These are phyloP conservation scores for Melitaea cinxia DNA, from an alignment of 1,140 invertebrate species.

Conservation along the genomic window DNA sequence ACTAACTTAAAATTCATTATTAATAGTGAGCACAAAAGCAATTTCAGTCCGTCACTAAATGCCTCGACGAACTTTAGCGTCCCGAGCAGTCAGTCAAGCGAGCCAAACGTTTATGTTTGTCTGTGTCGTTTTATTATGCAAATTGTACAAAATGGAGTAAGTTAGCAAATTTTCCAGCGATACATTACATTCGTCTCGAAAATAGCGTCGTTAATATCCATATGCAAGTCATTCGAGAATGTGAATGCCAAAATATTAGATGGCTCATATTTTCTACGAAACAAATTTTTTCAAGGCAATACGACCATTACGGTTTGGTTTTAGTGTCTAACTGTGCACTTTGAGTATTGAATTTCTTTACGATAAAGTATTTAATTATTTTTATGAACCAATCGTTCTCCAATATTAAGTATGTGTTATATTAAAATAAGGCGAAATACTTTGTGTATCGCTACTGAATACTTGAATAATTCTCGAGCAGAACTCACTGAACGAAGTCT, in stretches of 20 bases:
- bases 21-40: background rate
- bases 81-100: conserved; percentile 15
- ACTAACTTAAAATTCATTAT: background rate
- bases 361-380: too few species aligned
- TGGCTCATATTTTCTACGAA: background rate
- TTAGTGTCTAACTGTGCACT: too few species aligned
- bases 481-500: background rate
- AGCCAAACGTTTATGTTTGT: conserved; percentile 23
- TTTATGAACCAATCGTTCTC: too few species aligned
- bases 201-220: conserved; percentile 17
- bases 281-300: background rate
- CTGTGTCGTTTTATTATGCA: conserved; percentile 27
- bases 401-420: too few species aligned
- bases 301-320: too few species aligned
- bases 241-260: conserved; percentile 10
- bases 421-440: too few species aligned
- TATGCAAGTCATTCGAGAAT: background rate
- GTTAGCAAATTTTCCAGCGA: conserved; percentile 15
- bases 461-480: background rate
- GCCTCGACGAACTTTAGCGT: conserved; percentile 7
- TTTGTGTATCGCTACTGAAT: background rate
- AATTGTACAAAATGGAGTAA: conserved; percentile 14
- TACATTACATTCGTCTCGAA: conserved; percentile 4
- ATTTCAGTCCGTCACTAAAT: background rate
- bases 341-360: too few species aligned